Evolutionary conservation across 2,113 vertebrate species (phyloP).

Genomic region (Cariama cristata): DNA sequence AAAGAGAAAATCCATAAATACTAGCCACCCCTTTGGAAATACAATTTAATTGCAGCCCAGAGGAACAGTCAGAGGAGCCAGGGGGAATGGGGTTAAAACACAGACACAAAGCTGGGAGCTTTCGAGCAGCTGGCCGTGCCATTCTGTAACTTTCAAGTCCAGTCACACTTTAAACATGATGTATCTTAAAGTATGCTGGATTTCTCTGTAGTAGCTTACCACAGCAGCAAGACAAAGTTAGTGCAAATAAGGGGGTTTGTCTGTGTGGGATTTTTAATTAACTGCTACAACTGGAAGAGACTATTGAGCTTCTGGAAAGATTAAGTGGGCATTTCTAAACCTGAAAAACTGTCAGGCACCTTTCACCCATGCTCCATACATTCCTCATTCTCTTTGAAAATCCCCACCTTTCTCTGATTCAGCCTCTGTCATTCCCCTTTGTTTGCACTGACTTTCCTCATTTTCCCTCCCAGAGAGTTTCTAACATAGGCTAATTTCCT

Average conservation of each 20-base stretch:
- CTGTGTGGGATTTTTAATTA: neutral
- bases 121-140: neutral
- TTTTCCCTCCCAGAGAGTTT: neutral
- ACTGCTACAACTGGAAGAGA: neutral
- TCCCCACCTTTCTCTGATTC: neutral
- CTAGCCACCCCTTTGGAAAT: neutral
- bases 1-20: neutral
- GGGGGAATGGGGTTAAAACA: neutral
- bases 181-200: neutral
- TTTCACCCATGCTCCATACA: neutral
- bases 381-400: neutral
- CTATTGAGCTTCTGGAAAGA: neutral
- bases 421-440: neutral
- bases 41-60: neutral
- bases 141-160: neutral
- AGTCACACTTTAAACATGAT: neutral
- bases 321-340: neutral
- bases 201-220: neutral
- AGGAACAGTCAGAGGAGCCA: neutral
- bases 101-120: neutral
- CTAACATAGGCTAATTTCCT: constrained; percentile 6
- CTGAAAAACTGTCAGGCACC: neutral
- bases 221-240: neutral
- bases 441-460: neutral
- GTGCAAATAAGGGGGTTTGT: neutral